Evolutionary conservation across 1,140 invertebrate genomes (phyloP).

Genomic region (Diuraphis noxia): DNA sequence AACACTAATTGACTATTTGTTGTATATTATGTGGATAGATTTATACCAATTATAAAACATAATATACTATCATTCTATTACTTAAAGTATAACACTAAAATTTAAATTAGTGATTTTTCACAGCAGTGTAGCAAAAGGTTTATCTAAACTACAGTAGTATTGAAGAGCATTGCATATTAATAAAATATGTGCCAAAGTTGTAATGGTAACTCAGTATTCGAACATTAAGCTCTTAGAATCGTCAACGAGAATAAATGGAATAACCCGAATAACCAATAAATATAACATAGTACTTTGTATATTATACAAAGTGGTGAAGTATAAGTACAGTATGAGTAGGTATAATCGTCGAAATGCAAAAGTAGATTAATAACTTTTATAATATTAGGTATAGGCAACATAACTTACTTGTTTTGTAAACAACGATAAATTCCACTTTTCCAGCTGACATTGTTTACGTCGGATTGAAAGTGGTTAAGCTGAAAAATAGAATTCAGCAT

Average conservation of each 20-base stretch:
- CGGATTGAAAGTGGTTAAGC: not conserved
- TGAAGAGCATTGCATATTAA: not conserved
- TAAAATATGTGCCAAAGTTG: not conserved
- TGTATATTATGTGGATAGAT: not conserved
- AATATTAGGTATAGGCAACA: not conserved
- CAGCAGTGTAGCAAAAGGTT: not conserved
- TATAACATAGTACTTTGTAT: not conserved
- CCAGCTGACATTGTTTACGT: slow-evolving; percentile 2
- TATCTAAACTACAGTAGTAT: not conserved
- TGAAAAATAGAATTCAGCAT: not conserved
- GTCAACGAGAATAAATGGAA: no score
- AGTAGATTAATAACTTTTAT: not conserved
- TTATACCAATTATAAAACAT: not conserved
- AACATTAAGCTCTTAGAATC: not conserved
- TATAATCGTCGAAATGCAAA: not conserved
- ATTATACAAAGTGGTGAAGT: not conserved
- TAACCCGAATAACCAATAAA: not conserved
- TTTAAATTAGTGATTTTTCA: not conserved
- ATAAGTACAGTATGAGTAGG: no score
- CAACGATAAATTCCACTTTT: slow-evolving; percentile 37
- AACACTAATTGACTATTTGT: not conserved
- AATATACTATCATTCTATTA: not conserved
- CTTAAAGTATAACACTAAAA: not conserved
- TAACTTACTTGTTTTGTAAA: slow-evolving; percentile 47
- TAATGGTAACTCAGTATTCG: not conserved